Evolutionary conservation across 2,797 vertebrate genomes (phyloP), one percentile per base, ranked within the genome.

Genomic region (Sylvilagus floridanus): DNA sequence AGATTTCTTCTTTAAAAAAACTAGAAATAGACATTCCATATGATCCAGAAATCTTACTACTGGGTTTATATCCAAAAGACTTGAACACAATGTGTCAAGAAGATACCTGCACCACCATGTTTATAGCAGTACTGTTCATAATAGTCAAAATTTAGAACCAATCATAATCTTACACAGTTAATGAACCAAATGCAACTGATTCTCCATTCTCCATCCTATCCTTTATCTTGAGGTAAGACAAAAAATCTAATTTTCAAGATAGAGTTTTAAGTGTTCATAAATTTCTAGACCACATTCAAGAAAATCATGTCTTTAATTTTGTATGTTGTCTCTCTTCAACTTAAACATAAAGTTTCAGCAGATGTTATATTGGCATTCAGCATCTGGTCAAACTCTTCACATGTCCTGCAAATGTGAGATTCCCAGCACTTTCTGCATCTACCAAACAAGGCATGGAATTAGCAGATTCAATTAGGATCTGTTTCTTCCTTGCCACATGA

Each of bases 401-500:
- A 35, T 22, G 68, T 71, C 35, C 32, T 21, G 19, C 68, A 71
- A 37, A 21, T 4, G n/a, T 10, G 32, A 71, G n/a, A n/a, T 37
- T 71, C 66, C 22, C 35, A 71, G 21, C 17, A 71, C 35, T 71
- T 22, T 32, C 19, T 35, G 7, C 10, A 71, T 37, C n/a, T 35
- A 22, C 35, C 8, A 71, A 71, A 17, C 4, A 71, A 35, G 7
- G 35, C 4, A 19, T 71, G 19, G 6, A 69, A n/a, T 69, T 32
- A 69, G 14, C 10, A 14, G 97, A 78, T 92, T 96, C 95, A 90
- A 92, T 94, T 75, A 35, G 26, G 96, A 76, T 16, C 87, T 85
- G 82, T 88, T 35, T 88, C 88, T 83, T 97, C 92, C 75, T 91
- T 97, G 91, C 97, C 97, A 97, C 97, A 97, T 96, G 97, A 96